These are phyloP conservation scores for Macroramphosus scolopax DNA, from an alignment of 2,797 vertebrate genomes.

Conservation along the genomic window DNA sequence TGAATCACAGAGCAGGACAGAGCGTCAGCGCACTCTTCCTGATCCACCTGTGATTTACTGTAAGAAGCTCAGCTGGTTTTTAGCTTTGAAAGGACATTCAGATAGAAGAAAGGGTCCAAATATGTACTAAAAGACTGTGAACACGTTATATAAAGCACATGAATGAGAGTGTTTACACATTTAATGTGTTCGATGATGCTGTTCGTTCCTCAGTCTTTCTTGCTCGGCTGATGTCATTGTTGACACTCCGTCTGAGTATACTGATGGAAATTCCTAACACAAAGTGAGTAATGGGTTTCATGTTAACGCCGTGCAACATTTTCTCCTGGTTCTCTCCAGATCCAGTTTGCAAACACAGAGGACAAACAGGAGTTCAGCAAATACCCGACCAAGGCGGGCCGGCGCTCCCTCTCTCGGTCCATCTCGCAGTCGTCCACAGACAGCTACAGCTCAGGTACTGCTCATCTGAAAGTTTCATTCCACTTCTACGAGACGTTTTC, in stretches of 20 bases:
- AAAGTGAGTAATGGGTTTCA: too few species aligned
- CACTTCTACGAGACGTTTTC: neutral
- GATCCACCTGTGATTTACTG: constrained; percentile 54
- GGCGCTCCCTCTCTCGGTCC: constrained; percentile 93
- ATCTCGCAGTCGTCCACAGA: constrained; percentile 99
- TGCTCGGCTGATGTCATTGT: neutral
- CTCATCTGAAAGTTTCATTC: neutral
- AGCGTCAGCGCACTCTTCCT: constrained; percentile 29
- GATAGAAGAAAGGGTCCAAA: constrained; percentile 22
- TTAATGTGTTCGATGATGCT: neutral
- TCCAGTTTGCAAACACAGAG: constrained; percentile 93
- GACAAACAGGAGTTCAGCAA: constrained; percentile 99
- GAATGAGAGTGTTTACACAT: neutral
- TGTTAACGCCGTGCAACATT: neutral
- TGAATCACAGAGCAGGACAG: constrained; percentile 49
- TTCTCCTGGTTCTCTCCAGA: constrained; percentile 74
- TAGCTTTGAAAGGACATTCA: constrained; percentile 23
- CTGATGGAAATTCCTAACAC: too few species aligned
- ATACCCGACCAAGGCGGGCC: constrained; percentile 95
- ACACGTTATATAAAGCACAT: neutral
- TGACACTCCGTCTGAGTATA: neutral
- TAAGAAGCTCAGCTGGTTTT: constrained; percentile 35
- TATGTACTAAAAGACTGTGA: constrained; percentile 13
- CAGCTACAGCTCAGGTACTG: constrained; percentile 97
- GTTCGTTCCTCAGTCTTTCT: neutral